Percentiles rank a stretch among this genome's conserved stretches.
Evolutionary conservation across 1,140 invertebrate genomes (phyloP).

Genomic region (Augochlora pura): DNA sequence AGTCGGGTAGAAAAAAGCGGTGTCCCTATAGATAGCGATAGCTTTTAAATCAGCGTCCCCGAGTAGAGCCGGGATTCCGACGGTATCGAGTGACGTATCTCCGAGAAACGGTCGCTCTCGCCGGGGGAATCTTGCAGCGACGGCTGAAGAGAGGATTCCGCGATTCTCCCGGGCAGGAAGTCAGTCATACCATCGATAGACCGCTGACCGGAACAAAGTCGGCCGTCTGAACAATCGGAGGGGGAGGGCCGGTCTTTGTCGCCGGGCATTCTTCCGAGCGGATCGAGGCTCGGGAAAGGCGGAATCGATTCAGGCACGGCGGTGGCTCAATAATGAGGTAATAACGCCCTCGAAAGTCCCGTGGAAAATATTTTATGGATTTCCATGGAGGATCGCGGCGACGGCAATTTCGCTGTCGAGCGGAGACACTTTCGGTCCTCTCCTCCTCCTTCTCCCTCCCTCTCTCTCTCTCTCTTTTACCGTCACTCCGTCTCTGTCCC

Average conservation of each 20-base stretch:
- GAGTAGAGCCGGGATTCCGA: background rate
- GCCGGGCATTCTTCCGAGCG: background rate
- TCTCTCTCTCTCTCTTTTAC: background rate
- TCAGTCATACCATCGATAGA: background rate
- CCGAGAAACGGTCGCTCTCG: background rate
- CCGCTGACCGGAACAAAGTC: background rate
- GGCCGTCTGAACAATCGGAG: background rate
- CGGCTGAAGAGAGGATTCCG: background rate
- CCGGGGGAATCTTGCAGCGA: background rate
- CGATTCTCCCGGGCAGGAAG: background rate
- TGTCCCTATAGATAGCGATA: background rate
- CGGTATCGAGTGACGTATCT: conserved; percentile 1
- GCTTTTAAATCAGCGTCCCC: background rate
- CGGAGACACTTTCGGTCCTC: conserved; percentile 15
- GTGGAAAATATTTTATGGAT: conserved; percentile 55
- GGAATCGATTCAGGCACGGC: conserved; percentile 16
- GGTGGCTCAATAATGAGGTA: conserved; percentile 38
- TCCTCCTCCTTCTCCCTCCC: background rate
- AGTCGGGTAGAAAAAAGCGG: background rate
- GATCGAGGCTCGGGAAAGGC: background rate
- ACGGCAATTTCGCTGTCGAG: conserved; percentile 26
- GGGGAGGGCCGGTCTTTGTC: background rate
- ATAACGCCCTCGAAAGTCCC: conserved; percentile 15
- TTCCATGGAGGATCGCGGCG: conserved; percentile 47
- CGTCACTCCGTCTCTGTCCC: too few species aligned